Evolutionary conservation across 2,888 invertebrate species (phyloP).

Genomic region (Xestia c-nigrum): DNA sequence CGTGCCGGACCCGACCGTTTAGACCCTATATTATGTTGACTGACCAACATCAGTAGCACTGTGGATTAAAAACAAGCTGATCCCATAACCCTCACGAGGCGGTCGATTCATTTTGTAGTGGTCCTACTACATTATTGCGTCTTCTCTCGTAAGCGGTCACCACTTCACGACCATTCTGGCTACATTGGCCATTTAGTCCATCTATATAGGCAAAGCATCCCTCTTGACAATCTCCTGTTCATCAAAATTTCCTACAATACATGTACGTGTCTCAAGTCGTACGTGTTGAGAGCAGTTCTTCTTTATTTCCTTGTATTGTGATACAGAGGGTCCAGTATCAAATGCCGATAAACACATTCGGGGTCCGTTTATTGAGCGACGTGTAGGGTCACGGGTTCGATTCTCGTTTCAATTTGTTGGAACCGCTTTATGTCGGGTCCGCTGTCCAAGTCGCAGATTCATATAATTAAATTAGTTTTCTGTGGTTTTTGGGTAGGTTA

Average conservation of each 20-base stretch:
- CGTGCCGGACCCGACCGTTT: background rate
- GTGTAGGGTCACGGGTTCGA: constrained; percentile 70
- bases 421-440: constrained; percentile 75
- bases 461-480: constrained; percentile 79
- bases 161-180: background rate
- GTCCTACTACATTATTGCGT: background rate
- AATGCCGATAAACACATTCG: constrained; percentile 80
- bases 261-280: background rate
- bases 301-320: constrained; percentile 1
- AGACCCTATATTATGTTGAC: background rate
- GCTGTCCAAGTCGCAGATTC: constrained; percentile 67
- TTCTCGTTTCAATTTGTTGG: constrained; percentile 79
- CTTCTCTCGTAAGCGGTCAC: background rate
- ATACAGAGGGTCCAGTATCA: constrained; percentile 62
- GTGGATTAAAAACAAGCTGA: background rate
- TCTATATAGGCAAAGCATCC: background rate
- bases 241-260: background rate
- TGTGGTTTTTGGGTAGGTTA: constrained; percentile 34
- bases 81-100: background rate
- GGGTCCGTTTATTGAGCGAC: constrained; percentile 72
- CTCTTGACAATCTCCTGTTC: background rate
- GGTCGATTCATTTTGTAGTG: background rate
- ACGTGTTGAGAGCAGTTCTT: constrained; percentile 6
- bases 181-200: background rate
- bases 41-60: background rate